A percentile compares a stretch with the other conserved stretches of the same genome.
phyloP scores from a whole-genome alignment of 2,113 vertebrate genomes.

The Corythaixoides concolor region DNA sequence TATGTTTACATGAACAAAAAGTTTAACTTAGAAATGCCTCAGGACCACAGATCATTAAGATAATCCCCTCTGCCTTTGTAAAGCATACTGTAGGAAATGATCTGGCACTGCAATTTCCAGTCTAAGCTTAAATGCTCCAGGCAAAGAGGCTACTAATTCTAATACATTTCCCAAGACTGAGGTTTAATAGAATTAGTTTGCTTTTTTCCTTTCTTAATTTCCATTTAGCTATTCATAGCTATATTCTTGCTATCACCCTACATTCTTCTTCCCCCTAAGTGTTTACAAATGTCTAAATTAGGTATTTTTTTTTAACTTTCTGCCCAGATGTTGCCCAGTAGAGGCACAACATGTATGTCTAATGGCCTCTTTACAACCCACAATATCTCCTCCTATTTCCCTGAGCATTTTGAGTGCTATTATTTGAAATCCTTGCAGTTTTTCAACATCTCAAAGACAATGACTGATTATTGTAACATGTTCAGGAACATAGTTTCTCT shows the following conservation, averaged over 20 bases:
- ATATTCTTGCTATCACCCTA: background rate
- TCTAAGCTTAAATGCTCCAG: background rate
- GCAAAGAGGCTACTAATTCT: constrained; percentile 1
- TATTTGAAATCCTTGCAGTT: background rate
- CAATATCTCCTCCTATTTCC: background rate
- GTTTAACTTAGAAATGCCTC: background rate
- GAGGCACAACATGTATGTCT: background rate
- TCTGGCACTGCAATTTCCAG: background rate
- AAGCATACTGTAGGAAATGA: background rate
- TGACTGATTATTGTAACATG: background rate
- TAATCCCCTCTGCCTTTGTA: background rate
- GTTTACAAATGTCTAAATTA: background rate
- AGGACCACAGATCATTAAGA: background rate
- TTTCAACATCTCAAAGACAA: background rate
- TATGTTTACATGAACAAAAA: background rate
- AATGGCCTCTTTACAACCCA: background rate
- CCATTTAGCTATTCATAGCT: background rate
- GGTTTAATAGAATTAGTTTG: background rate
- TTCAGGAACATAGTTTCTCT: background rate
- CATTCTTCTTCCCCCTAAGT: background rate
- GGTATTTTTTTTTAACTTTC: background rate
- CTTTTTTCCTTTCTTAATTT: background rate
- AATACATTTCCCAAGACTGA: background rate
- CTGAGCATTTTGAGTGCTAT: background rate
- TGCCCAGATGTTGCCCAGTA: background rate